These are phyloP conservation scores for Poeciliopsis paucimaculata DNA, from an alignment of 2,797 vertebrate species.

Conservation along the genomic window DNA sequence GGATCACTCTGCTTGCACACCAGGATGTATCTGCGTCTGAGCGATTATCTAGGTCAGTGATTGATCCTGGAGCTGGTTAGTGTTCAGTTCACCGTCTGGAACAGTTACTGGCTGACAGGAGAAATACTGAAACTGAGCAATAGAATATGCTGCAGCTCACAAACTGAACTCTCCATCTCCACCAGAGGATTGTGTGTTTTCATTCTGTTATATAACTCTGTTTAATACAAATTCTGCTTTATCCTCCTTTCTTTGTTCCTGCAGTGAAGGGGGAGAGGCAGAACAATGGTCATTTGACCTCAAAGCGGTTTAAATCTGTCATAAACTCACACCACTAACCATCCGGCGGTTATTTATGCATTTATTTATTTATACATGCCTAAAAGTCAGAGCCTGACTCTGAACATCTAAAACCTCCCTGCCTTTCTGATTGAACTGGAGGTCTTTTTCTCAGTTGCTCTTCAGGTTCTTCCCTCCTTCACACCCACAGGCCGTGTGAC, in stretches of 20 bases:
- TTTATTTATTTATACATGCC: too few relatives aligned
- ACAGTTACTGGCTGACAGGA: neutral
- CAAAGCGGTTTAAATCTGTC: slow-evolving; percentile 40
- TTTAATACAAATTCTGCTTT: neutral
- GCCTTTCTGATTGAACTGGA: slow-evolving; percentile 26
- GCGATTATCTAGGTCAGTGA: neutral
- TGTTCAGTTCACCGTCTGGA: neutral
- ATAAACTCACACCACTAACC: slow-evolving; percentile 31
- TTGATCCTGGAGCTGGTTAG: neutral
- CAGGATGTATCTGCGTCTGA: neutral
- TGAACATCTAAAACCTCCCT: slow-evolving; percentile 52
- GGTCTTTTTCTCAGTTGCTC: slow-evolving; percentile 22
- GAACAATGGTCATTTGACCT: slow-evolving; percentile 43
- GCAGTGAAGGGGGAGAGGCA: neutral
- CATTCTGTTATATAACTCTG: neutral
- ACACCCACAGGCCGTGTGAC: slow-evolving; percentile 14
- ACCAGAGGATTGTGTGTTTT: neutral
- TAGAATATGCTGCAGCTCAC: neutral
- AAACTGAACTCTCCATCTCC: neutral
- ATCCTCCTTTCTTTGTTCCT: slow-evolving; percentile 8
- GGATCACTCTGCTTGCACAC: neutral
- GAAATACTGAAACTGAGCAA: neutral
- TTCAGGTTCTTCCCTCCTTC: slow-evolving; percentile 4
- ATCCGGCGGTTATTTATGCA: slow-evolving; percentile 52
- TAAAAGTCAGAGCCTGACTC: slow-evolving; percentile 50